Evolutionary conservation across 1,140 invertebrate species (phyloP).

Genomic region (Drosophila busckii): DNA sequence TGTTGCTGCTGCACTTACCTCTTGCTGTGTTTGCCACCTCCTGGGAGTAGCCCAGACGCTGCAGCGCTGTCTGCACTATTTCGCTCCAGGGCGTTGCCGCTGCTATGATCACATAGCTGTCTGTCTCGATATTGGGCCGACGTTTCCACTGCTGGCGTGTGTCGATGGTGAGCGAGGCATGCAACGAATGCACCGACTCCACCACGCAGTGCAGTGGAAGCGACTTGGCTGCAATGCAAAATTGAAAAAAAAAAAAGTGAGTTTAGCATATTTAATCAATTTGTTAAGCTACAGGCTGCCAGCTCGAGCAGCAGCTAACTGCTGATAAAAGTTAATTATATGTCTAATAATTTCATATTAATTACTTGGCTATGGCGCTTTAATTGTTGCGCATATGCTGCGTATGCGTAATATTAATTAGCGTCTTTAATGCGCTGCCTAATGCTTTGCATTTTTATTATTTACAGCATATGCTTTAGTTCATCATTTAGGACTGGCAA

Average conservation of each 20-base stretch:
- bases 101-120: constrained; percentile 96
- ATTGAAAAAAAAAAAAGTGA: neutral
- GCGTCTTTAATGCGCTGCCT: neutral
- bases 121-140: constrained; percentile 88
- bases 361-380: too few relatives aligned
- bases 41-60: constrained; percentile 88
- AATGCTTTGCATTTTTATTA: too few relatives aligned
- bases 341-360: too few relatives aligned
- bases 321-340: too few relatives aligned
- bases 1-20: constrained; percentile 80
- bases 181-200: constrained; percentile 86
- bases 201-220: constrained; percentile 95
- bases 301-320: too few relatives aligned
- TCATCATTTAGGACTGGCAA: too few relatives aligned
- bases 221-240: constrained; percentile 86
- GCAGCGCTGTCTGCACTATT: constrained; percentile 87
- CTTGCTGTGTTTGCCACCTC: constrained; percentile 87
- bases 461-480: too few relatives aligned
- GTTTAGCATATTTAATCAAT: constrained; percentile 7
- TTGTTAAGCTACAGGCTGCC: too few relatives aligned
- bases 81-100: constrained; percentile 92
- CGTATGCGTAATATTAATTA: too few relatives aligned
- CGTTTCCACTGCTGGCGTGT: constrained; percentile 80
- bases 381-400: too few relatives aligned
- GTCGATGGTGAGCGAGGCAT: constrained; percentile 79